Conservation (phyloP, 2,113 vertebrate genomes). For the Engystomops pustulosus region DNA sequence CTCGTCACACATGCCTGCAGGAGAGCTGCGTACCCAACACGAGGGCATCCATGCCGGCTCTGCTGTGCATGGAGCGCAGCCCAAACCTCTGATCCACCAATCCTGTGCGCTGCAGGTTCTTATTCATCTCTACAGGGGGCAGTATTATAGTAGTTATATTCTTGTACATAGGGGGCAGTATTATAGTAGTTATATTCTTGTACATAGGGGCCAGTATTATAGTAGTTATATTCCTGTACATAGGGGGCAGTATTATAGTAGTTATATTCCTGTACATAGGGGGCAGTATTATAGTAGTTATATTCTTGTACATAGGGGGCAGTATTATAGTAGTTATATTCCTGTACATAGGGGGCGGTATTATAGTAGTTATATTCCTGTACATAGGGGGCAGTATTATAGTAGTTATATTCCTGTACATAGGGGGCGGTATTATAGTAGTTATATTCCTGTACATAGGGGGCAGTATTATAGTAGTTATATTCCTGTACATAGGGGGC, state of each 20-base stretch:
- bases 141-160: conserved; percentile 6
- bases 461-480: background rate
- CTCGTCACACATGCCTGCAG: conserved; percentile 71
- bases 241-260: background rate
- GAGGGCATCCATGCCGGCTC: background rate
- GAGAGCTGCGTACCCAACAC: background rate
- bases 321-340: background rate
- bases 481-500: background rate
- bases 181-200: background rate
- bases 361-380: no score
- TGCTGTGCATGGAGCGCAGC: no score
- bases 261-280: background rate
- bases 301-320: no score
- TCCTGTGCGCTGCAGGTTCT: no score
- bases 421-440: background rate
- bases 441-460: no score
- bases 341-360: background rate
- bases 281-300: conserved; percentile 1
- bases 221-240: no score
- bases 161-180: background rate
- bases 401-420: background rate
- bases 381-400: no score
- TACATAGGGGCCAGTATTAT: background rate
- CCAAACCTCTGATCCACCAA: no score
- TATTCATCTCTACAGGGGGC: background rate